Conservation (phyloP, 2,888 invertebrate genomes). For the Oscheius sp. region DNA sequence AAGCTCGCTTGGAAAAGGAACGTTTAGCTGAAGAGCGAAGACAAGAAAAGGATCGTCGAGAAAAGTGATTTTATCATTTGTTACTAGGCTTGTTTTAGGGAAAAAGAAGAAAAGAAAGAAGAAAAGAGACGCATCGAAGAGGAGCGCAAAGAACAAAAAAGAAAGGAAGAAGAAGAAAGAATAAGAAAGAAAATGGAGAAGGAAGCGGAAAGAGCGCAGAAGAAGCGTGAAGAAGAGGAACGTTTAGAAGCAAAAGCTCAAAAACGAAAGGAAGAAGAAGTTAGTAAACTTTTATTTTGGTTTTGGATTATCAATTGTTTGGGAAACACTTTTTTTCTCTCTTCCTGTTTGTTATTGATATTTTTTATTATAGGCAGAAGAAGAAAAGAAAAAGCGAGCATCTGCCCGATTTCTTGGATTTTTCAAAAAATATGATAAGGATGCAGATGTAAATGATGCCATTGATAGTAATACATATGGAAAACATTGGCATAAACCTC, state of each 20-base stretch:
- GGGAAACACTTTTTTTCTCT: neutral
- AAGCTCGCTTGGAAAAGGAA: constrained; percentile 37
- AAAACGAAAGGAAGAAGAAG: too few relatives aligned
- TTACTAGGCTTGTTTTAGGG: constrained; percentile 3
- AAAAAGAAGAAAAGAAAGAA: constrained; percentile 34
- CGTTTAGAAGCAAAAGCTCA: too few relatives aligned
- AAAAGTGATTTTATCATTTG: constrained; percentile 19
- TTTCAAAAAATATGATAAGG: constrained; percentile 57
- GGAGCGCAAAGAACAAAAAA: constrained; percentile 40
- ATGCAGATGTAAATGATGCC: neutral
- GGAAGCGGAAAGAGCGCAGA: too few relatives aligned
- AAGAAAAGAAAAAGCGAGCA: constrained; percentile 50
- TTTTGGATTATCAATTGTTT: too few relatives aligned
- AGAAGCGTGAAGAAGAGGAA: too few relatives aligned
- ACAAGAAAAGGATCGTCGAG: constrained; percentile 45
- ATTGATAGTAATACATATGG: neutral
- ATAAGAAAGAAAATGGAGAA: too few relatives aligned
- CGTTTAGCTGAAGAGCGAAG: constrained; percentile 46
- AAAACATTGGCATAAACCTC: constrained; percentile 29
- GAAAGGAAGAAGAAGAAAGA: constrained; percentile 53
- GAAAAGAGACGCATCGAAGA: constrained; percentile 42
- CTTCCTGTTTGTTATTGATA: neutral
- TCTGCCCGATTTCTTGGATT: constrained; percentile 50
- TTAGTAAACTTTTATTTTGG: neutral
- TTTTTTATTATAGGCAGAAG: constrained; percentile 38